Percentiles rank a stretch among this genome's conserved stretches.
phyloP scores from a whole-genome alignment of 2,797 vertebrate genomes.

The Gorsachius magnificus region DNA sequence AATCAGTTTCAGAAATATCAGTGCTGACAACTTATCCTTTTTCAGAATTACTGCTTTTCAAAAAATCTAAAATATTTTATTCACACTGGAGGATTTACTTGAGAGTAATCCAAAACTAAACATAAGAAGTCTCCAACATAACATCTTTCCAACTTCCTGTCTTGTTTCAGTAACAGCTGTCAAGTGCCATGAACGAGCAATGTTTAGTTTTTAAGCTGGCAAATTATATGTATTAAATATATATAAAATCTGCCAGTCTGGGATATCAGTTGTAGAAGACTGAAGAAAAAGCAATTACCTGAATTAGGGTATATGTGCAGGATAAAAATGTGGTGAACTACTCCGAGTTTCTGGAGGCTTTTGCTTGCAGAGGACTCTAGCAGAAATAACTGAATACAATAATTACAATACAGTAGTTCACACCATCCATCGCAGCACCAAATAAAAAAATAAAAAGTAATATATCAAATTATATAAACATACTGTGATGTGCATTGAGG shows the following conservation, averaged over 20 bases:
- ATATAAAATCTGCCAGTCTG: background rate
- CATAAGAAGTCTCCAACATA: background rate
- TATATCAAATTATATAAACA: background rate
- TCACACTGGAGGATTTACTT: background rate
- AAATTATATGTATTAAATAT: background rate
- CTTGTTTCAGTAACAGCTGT: background rate
- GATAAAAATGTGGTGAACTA: background rate
- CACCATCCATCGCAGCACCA: background rate
- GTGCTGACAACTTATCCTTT: background rate
- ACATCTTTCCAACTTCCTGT: background rate
- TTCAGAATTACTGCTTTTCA: background rate
- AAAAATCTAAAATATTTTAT: background rate
- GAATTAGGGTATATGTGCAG: background rate
- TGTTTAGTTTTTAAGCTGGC: background rate
- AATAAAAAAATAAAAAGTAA: background rate
- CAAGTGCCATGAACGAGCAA: background rate
- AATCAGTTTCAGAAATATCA: background rate
- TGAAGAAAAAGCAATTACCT: background rate
- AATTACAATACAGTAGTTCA: background rate
- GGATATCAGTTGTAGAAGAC: background rate
- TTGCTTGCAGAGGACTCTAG: background rate
- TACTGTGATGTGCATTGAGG: background rate
- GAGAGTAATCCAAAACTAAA: slow-evolving; percentile 12
- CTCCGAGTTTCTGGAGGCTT: background rate
- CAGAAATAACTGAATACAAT: background rate